These are phyloP conservation scores for Yponomeuta malinellus DNA, from an alignment of 2,888 invertebrate species.

Conservation along the genomic window DNA sequence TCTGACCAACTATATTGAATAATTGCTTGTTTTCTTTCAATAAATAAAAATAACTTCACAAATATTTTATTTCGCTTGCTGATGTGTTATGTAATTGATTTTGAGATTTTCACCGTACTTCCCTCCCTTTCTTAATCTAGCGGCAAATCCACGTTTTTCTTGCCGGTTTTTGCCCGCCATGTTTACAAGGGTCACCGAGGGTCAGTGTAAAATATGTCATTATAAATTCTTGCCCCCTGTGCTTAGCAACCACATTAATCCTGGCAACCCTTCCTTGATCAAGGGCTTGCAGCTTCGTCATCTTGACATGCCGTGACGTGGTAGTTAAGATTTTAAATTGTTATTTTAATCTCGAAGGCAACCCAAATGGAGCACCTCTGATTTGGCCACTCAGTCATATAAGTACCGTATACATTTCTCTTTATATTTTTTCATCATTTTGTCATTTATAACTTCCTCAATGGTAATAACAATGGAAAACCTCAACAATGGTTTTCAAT, in stretches of 20 bases:
- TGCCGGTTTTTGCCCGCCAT: constrained; percentile 26
- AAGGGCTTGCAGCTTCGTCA: constrained; percentile 7
- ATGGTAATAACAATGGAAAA: too few species aligned
- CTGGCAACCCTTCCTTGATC: constrained; percentile 11
- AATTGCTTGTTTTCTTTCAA: too few species aligned
- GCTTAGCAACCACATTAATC: constrained; percentile 11
- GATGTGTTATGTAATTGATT: too few species aligned
- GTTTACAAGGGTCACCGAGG: constrained; percentile 29
- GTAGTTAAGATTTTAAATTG: constrained; percentile 2
- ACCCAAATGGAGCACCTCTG: too few species aligned
- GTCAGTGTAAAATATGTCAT: constrained; percentile 17
- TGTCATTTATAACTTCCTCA: too few species aligned
- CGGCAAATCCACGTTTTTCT: background rate
- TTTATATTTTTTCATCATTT: background rate
- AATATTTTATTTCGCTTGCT: too few species aligned
- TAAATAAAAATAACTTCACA: too few species aligned
- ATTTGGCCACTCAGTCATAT: background rate
- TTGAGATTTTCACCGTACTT: too few species aligned
- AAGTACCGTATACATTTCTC: background rate
- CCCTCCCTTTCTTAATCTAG: background rate
- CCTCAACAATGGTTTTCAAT: too few species aligned
- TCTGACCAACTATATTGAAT: too few species aligned
- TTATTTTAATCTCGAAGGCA: background rate
- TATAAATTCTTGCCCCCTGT: constrained; percentile 12
- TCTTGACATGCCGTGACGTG: constrained; percentile 2